Base-by-base conservation (phyloP, 2,797 vertebrate genomes). In the Clarias platycephalus region DNA sequence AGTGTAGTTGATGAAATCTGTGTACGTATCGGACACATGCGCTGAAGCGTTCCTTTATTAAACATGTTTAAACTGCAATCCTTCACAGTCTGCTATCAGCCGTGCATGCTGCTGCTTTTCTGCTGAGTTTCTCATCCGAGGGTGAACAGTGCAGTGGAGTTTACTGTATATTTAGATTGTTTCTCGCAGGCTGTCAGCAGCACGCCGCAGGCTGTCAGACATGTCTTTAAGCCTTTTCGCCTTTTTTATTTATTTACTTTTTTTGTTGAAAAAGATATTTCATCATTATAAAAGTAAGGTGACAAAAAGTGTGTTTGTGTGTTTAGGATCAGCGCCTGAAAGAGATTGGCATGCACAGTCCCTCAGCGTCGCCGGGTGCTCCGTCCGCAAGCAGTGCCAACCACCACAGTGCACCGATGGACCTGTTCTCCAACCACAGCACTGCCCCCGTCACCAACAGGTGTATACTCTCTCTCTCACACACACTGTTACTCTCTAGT, bases 281-380 rank as follows among this genome's bases (percentile, higher is more conserved):
- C 49, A 40, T 49, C 44, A 9, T 26, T 5, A n/a, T 40, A 44
- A 34, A 44, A 44, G n/a, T 71, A 68, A 57, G 44, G 55, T 81
- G 12, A 80, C 18, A 58, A 37, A 80, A 44, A 64, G 26, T 84
- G 60, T 86, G 9, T 83, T 16, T 84, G 49, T 84, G 24, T 71
- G 58, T 62, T 15, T 91, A 98, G 97, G 97, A 97, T 87, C 97
- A 96, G 89, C 95, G 96, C 74, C 93, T 97, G 89, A 96, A 96
- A 93, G 97, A 98, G 91, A 96, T 97, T 53, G 67, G 85, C 89
- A 88, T 94, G 89, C 92, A 94, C 44, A 94, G 96, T 64, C 95
- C 96, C 85, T 95, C 96, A 15, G 95, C 95, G 83, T 97, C 97
- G 79, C 96, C 97, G 83, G 96, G 95, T 93, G 95, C 95, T 91